Base-by-base conservation (phyloP, 2,797 vertebrate species). In the Poecilia wingei region DNA sequence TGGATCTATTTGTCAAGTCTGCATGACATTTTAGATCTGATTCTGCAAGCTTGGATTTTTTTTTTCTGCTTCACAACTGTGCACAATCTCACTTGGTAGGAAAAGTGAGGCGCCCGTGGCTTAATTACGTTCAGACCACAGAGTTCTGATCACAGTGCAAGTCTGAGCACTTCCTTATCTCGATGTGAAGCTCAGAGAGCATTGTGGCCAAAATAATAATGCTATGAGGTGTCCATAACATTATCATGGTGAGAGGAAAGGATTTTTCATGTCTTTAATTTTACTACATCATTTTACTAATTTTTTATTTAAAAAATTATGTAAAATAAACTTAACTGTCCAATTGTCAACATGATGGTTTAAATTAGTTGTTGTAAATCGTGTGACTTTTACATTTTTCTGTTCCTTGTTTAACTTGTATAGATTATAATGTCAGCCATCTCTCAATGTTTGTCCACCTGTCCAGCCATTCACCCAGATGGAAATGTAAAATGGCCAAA, bases 111-210 rank as follows among this genome's bases (percentile, higher is more conserved):
- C 5, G 33, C 64, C 36, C 83, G 66, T 71, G 57, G 53, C 80
- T 74, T 45, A 69, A 79, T 82, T 78, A 68, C 64, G 36, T 78
- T 79, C 59, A 80, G 51, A 77, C 81, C 72, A 79, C 82, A 36
- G n/a, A 36, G 13, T 49, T 75, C 45, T 87, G 76, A 82, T 88
- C 14, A 12, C 72, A 75, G 36, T 64, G 43, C 64, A 77, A 57
- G 46, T 47, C 61, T n/a, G 51, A 76, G 46, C 74, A 69, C 72
- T 77, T 83, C 59, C 13, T 10, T 74, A 72, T 82, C 59, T 77
- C 70, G 73, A 55, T 85, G 73, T 75, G 49, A 81, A 77, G 77
- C 83, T 86, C 76, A 8, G 33, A 85, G 77, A 84, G 49, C 57
- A 77, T 55, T 75, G n/a, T 55, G 36, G 81, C 75, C 64, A 77